Base-by-base conservation (phyloP, 1,140 invertebrate genomes). In the Nasonia vitripennis region DNA sequence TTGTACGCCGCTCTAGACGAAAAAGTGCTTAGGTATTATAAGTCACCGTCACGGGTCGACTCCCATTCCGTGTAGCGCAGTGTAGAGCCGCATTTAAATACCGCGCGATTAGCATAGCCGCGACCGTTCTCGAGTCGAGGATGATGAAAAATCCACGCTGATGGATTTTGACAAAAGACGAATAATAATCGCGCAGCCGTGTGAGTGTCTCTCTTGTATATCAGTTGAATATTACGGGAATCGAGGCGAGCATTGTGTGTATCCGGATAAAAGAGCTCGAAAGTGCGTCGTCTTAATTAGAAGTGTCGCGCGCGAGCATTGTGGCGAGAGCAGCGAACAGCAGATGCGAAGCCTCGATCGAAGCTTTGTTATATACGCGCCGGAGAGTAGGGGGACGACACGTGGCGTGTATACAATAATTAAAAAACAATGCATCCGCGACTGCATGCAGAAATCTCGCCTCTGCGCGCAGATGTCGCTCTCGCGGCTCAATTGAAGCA, bases 351-450 rank as follows among this genome's bases (percentile, higher is more conserved):
- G 23, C 12, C 41, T 78, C 80, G 78, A 86, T 86, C 67, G 68
- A 34, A 10, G 68, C 77, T 78, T 86, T 86, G 81, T 86, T 83
- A 14, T 17, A 68, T 11, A 45, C 3, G n/a, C 67, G 70, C 45
- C 41, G 37, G 20, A 31, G 23, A 67, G 55, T 11, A 27, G 14
- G 62, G 20, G 27, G 12, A 31, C 67, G 62, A 55, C 67, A 70
- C 71, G 78, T 80, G 78, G 71, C 37, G 45, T 85, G 51, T 73
- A 78, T 78, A 62, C 55, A 62, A 62, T 86, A 82, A 86, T 86
- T 86, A 86, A 86, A 86, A 86, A 86, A 86, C 84, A 86, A 86
- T 86, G 84, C 79, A 70, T 70, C 84, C 34, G 75, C 51, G 83
- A 81, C 78, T 85, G 7, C 41, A 45, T 10, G 10, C 9, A 11